phyloP scores from a whole-genome alignment of 2,797 vertebrate genomes.

The Falco cherrug region DNA sequence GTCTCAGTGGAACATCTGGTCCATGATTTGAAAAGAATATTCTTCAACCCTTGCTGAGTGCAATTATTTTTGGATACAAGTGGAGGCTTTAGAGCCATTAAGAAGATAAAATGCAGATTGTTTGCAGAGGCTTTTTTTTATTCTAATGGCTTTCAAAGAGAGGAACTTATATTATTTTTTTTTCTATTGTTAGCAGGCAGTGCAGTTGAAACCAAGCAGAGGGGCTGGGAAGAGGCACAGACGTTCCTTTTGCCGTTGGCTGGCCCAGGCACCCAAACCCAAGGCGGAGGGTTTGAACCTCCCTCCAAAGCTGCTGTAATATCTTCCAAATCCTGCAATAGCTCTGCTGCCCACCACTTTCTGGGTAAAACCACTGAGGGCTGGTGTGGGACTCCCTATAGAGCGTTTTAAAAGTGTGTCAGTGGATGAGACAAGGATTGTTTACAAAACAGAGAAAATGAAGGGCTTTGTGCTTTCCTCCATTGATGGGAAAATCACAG shows the following conservation, averaged over 20 bases:
- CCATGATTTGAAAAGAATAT: conserved; percentile 43
- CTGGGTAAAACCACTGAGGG: not conserved
- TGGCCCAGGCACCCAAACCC: not conserved
- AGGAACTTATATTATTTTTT: not conserved
- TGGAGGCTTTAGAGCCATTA: conserved; percentile 36
- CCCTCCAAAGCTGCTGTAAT: not conserved
- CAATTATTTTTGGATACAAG: conserved; percentile 56
- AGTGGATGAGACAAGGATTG: not conserved
- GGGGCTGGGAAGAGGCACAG: not conserved
- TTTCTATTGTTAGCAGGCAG: not conserved
- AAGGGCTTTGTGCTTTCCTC: not conserved
- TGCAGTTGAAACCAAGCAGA: not conserved
- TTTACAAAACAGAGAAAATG: not conserved
- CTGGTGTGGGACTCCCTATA: not conserved
- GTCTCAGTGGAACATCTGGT: conserved; percentile 53
- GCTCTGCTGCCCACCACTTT: not conserved
- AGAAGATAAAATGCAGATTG: conserved; percentile 56
- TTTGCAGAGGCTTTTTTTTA: not conserved
- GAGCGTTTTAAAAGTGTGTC: not conserved
- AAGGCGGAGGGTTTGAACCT: not conserved
- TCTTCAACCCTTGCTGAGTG: conserved; percentile 2
- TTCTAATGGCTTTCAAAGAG: not conserved
- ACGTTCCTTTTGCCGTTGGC: not conserved
- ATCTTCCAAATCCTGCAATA: not conserved
- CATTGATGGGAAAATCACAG: not conserved